Conservation (phyloP, 1,140 invertebrate species). For the Helicoverpa zea region DNA sequence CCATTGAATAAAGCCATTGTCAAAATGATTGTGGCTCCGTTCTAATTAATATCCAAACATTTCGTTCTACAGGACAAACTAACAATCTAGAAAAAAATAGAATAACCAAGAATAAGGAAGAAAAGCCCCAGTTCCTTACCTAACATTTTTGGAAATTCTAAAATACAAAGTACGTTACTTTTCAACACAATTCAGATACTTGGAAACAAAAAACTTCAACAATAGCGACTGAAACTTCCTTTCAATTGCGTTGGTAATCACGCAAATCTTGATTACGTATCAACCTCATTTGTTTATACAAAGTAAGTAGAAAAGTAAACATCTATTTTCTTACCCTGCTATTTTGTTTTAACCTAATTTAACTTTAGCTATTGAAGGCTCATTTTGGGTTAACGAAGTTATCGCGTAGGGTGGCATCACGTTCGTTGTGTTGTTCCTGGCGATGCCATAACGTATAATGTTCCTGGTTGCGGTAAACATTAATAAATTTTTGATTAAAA, state of each 20-base stretch:
- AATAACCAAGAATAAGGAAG: too few species aligned
- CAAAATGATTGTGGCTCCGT: too few species aligned
- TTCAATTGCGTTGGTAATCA: conserved; percentile 46
- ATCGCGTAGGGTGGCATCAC: conserved; percentile 58
- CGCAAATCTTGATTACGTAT: conserved; percentile 49
- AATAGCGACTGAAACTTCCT: conserved; percentile 13
- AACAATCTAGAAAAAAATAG: too few species aligned
- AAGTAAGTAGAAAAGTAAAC: conserved; percentile 57
- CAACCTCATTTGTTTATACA: conserved; percentile 49
- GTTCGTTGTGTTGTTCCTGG: conserved; percentile 46
- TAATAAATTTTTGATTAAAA: conserved; percentile 51
- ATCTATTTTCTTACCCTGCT: conserved; percentile 63
- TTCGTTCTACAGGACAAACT: too few species aligned
- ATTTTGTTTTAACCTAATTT: conserved; percentile 75
- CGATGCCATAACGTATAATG: conserved; percentile 42
- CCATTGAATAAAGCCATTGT: too few species aligned
- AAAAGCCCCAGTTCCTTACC: too few species aligned
- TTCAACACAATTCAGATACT: background rate
- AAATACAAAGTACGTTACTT: conserved; percentile 8
- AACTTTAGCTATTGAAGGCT: conserved; percentile 75
- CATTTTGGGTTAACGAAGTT: conserved; percentile 74
- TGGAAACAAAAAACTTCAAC: conserved; percentile 19
- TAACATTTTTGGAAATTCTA: background rate
- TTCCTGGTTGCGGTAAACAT: conserved; percentile 40
- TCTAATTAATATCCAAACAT: too few species aligned